Base-by-base conservation (phyloP, 2,113 vertebrate species). In the Xenus cinereus region DNA sequence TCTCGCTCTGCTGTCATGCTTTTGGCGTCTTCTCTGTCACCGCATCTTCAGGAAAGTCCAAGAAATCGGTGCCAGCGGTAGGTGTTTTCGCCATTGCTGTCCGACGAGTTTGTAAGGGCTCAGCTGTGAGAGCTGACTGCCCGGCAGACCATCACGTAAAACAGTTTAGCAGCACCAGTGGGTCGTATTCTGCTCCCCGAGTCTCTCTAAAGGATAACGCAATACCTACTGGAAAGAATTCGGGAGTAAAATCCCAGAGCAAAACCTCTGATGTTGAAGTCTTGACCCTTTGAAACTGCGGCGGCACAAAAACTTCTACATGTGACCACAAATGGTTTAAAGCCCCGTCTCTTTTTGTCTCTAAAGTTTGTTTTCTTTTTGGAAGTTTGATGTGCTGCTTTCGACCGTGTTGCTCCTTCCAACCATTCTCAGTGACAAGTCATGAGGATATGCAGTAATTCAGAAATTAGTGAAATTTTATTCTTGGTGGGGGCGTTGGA, bases 401-500 rank as follows among this genome's bases (percentile, higher is more conserved):
- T 97, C 89, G 30, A 97, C 96, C 43, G 74, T 51, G 84, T 97
- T 95, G 91, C 94, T 96, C 90, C 96, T 98, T 96, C 98, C 96
- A 98, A 78, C 96, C 91, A 88, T 95, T 97, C 98, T 98, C 97
- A 80, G 98, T 97, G 97, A 98, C 97, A 97, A 98, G 98, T 98
- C 97, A 95, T 98, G 98, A 99, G 99, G 98, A 98, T 98, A 98
- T 97, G 98, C 98, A 97, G 98, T 97, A 98, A 98, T 98, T 98
- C 98, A 97, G 98, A 98, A 98, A 98, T 98, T 98, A 98, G 98
- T 98, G 98, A 98, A 98, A 98, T 98, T 99, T 98, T 98, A 98
- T 98, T 99, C 98, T 98, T 98, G 98, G 99, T 99, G 99, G 98
- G 98, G 98, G 99, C 98, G 97, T 98, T 99, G 99, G 99, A 99